Conservation (phyloP, 2,113 vertebrate genomes). For the Odocoileus hemionus region DNA sequence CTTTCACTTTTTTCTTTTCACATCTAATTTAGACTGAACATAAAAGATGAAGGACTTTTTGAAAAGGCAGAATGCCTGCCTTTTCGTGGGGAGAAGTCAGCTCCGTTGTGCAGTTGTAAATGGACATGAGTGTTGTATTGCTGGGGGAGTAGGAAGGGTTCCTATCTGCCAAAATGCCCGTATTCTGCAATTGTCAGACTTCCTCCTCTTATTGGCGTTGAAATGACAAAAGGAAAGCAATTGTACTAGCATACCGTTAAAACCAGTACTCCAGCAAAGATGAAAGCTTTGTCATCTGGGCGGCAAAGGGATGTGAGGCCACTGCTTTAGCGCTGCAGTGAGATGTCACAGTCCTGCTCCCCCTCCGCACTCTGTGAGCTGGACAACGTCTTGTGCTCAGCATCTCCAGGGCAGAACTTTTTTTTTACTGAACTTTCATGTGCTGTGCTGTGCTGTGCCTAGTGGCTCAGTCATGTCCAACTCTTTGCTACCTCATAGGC, state of each 20-base stretch:
- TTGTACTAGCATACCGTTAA: neutral
- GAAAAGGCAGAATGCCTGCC: neutral
- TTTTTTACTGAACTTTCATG: neutral
- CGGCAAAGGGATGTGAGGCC: accelerated
- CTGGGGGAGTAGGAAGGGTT: neutral
- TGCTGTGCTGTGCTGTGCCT: neutral
- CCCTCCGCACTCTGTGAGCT: neutral
- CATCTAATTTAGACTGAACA: neutral
- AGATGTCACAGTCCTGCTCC: accelerated
- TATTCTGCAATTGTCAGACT: neutral
- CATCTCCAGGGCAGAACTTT: neutral
- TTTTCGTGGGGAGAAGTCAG: neutral
- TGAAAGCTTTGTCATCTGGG: neutral
- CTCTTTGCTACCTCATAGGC: neutral
- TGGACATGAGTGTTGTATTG: neutral
- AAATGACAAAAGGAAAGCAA: constrained; percentile 7
- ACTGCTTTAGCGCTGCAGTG: neutral
- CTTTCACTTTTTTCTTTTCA: neutral
- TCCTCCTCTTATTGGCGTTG: neutral
- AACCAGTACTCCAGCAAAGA: neutral
- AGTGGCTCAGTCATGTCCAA: neutral
- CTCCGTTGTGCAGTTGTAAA: neutral
- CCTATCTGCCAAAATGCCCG: neutral
- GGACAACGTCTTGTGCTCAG: neutral
- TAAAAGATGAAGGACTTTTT: neutral